Evolutionary conservation across 2,888 invertebrate genomes (phyloP), one percentile per base, ranked within the genome.

Genomic region (Reticulitermes lucifugus): DNA sequence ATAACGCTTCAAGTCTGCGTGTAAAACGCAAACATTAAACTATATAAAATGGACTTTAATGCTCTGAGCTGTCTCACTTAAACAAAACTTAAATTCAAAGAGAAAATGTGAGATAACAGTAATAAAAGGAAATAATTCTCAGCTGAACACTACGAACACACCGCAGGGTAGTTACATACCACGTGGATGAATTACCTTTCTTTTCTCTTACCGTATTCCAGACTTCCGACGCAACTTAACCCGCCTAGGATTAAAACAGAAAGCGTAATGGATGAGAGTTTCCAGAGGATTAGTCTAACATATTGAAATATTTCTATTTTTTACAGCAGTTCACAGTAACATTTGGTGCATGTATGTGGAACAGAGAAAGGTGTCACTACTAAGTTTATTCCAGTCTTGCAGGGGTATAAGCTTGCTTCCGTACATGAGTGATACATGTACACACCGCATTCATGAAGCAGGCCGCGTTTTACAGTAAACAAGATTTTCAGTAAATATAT

Each of bases 241-340:
- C 83, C 85, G 65, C 86, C 79, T 79, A 83, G 87, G 87, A 87
- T 87, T 87, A 88, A 86, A 86, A 87, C 84, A 85, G 85, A 86
- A 71, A 85, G 77, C 88, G 89, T 90, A 90, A 90, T 90, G 89
- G 90, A 90, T 91, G 91, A 90, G 90, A 91, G 90, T 91, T 91
- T 90, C 89, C 83, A 88, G 89, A 71, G 91, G 91, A 91, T 91
- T 91, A 91, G 90, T 90, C 88, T 89, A 90, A 90, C 90, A 90
- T 90, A 90, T 90, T 91, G 91, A 90, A 91, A 91, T 90, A 91
- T 91, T 90, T 90, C 90, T 90, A 89, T 90, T 90, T 89, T 88
- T 87, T 88, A 88, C 89, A 22, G 35, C 46, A 73, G 18, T 73
- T 88, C 88, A 85, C 86, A 83, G 73, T 35, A 21, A 29, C 21